Conservation (phyloP, 1,140 invertebrate species). For the Ceratina australensis region DNA sequence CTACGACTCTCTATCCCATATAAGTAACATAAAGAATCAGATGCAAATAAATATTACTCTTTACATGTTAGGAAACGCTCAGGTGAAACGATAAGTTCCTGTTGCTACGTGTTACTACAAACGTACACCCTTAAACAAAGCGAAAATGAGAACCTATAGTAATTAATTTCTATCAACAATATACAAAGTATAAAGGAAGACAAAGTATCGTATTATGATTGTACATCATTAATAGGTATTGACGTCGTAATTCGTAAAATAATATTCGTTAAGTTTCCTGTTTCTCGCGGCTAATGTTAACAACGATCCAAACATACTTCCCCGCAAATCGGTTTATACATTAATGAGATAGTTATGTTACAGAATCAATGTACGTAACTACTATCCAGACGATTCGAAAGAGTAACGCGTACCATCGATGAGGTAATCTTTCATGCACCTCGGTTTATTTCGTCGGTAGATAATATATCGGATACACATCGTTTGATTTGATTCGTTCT, state of each 20-base stretch:
- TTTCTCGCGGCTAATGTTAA: neutral
- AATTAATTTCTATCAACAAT: constrained; percentile 14
- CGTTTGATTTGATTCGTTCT: constrained; percentile 29
- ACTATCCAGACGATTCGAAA: constrained; percentile 14
- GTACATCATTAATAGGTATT: constrained; percentile 9
- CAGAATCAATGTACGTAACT: constrained; percentile 19
- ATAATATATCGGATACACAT: constrained; percentile 4
- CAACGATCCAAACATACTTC: neutral
- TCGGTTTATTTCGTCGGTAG: constrained; percentile 13
- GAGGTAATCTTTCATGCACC: constrained; percentile 18
- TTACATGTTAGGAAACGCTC: neutral
- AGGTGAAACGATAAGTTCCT: neutral
- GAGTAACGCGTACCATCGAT: constrained; percentile 9
- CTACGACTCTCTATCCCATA: neutral
- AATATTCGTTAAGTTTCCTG: constrained; percentile 2
- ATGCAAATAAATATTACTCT: neutral
- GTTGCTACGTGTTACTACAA: constrained; percentile 5
- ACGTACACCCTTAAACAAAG: neutral
- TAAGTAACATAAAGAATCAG: neutral
- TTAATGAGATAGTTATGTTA: neutral
- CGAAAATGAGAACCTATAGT: neutral
- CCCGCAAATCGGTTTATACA: neutral
- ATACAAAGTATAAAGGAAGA: constrained; percentile 30
- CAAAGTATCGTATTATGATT: constrained; percentile 16
- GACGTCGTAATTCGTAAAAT: constrained; percentile 12